Evolutionary conservation across 2,113 vertebrate genomes (phyloP), one percentile per base, ranked within the genome.

Genomic region (Calonectris borealis): DNA sequence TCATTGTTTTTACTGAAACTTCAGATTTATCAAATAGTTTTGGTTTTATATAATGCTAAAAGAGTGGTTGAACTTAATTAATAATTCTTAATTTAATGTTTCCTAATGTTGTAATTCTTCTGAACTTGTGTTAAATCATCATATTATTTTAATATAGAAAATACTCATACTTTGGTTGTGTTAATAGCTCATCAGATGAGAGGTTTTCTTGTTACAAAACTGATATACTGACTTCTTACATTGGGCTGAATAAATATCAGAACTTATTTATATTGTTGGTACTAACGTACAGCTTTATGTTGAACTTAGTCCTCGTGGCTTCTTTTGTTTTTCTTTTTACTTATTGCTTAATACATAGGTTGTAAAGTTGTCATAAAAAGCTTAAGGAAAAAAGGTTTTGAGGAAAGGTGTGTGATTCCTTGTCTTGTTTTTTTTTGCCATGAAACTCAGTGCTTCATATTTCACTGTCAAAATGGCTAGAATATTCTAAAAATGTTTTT

Each of bases 91-190:
- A 49, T 34, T 80, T 58, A n/a, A 29, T 71, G 34, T 83, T 90
- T 71, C 11, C 9, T 68, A 9, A 11, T 38, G 18, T 21, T 60
- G 4, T 72, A 42, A 9, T 68, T 91, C 42, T 84, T 83, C 29
- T 48, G 48, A 52, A 40, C 14, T 72, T 72, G 7, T 40, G 22
- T 62, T 57, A 79, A 89, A 57, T n/a, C 13, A 42, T 79, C 6
- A 6, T 54, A 21, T 78, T 79, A 42, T 69, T 83, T 82, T 68
- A 60, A 38, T 15, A 13, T 48, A 40, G 55, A 76, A 78, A 57
- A 84, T 34, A 48, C 7, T 0, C 0, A 4, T 55, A 11, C 21
- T 66, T 69, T 42, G 20, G 3, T 58, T 64, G 31, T 72, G 7
- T 78, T 60, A 70, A 21, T 48, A 60, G 15, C 48, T 69, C 24